phyloP scores from a whole-genome alignment of 2,113 vertebrate genomes.

The Triplophysa dalaica region DNA sequence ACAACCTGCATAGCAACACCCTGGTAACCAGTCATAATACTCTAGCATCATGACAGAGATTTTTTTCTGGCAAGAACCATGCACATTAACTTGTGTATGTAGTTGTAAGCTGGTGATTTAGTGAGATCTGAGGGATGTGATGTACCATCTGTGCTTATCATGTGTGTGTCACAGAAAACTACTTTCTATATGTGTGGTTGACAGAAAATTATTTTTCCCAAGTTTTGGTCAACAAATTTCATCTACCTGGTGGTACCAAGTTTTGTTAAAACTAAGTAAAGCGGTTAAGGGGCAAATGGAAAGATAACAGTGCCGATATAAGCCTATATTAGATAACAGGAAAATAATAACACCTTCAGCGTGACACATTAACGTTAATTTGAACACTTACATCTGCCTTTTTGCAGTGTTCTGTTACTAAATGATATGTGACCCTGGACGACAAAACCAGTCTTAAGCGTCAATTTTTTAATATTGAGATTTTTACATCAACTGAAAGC shows the following conservation, averaged over 20 bases:
- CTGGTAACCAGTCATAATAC: too few relatives aligned
- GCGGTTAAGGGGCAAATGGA: slow-evolving; percentile 42
- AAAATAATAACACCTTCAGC: slow-evolving; percentile 55
- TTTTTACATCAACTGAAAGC: too few relatives aligned
- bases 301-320: too few relatives aligned
- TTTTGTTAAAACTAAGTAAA: slow-evolving; percentile 53
- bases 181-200: slow-evolving; percentile 53
- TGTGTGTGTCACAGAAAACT: slow-evolving; percentile 58
- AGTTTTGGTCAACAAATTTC: slow-evolving; percentile 45
- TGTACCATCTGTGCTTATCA: slow-evolving; percentile 60
- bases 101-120: not conserved
- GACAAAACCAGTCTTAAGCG: too few relatives aligned
- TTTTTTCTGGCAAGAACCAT: too few relatives aligned
- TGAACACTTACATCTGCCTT: too few relatives aligned
- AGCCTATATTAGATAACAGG: slow-evolving; percentile 40
- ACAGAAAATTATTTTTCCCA: slow-evolving; percentile 50
- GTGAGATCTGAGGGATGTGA: slow-evolving; percentile 39
- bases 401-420: too few relatives aligned
- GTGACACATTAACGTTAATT: not conserved
- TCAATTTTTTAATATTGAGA: too few relatives aligned
- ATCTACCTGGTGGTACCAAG: slow-evolving; percentile 52
- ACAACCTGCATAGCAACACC: too few relatives aligned
- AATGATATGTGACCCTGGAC: too few relatives aligned
- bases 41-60: too few relatives aligned
- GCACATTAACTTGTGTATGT: too few relatives aligned